A percentile compares a stretch with the other conserved stretches of the same genome.
Evolutionary conservation across 2,797 vertebrate species (phyloP).

Genomic region (Neoniphon sammara): DNA sequence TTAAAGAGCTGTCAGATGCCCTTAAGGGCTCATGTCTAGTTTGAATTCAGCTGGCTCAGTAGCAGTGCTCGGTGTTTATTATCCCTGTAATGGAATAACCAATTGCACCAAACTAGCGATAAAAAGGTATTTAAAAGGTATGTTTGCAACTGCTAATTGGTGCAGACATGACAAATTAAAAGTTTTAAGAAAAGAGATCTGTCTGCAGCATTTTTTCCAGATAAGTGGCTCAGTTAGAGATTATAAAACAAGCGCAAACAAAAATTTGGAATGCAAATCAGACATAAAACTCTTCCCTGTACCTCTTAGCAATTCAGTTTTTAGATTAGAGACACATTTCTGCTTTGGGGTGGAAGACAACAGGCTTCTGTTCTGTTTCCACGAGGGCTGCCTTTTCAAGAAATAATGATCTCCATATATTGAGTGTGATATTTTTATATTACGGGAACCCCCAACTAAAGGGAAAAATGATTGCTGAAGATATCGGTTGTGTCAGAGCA

Average conservation of each 20-base stretch:
- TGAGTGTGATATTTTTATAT: constrained; percentile 31
- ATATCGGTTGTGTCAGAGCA: constrained; percentile 57
- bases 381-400: constrained; percentile 52
- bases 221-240: constrained; percentile 57
- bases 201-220: constrained; percentile 32
- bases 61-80: constrained; percentile 14
- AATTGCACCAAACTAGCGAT: constrained; percentile 29
- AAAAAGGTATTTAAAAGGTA: constrained; percentile 32
- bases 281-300: constrained; percentile 49
- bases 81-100: constrained; percentile 40
- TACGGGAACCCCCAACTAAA: not conserved
- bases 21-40: constrained; percentile 21
- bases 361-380: constrained; percentile 47
- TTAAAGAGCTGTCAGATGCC: constrained; percentile 1
- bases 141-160: constrained; percentile 52
- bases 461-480: constrained; percentile 42
- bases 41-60: constrained; percentile 22
- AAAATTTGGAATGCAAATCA: constrained; percentile 61
- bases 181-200: constrained; percentile 43
- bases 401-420: constrained; percentile 59
- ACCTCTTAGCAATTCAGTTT: constrained; percentile 61
- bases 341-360: constrained; percentile 53
- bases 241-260: constrained; percentile 45
- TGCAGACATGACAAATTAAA: constrained; percentile 62
- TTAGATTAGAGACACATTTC: constrained; percentile 62